A percentile compares a stretch with the other conserved stretches of the same genome.
Conservation (phyloP, 2,888 invertebrate species). For the Merodon equestris region DNA sequence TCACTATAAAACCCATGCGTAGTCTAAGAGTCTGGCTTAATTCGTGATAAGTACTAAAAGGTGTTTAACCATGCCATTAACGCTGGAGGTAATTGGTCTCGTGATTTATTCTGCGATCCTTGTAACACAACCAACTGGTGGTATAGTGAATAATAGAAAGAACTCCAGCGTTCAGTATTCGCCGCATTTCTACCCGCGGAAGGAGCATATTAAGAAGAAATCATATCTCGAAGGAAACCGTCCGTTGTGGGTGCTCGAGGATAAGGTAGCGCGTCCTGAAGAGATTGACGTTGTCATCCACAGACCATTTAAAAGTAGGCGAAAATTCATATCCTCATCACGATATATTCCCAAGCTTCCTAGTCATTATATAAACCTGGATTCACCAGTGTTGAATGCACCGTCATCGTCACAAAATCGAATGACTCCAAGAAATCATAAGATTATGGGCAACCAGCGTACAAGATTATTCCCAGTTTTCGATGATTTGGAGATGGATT, state of each 20-base stretch:
- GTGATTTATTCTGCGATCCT: not conserved
- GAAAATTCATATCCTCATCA: conserved; percentile 13
- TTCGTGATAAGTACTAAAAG: conserved; percentile 13
- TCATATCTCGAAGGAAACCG: conserved; percentile 71
- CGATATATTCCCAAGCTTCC: conserved; percentile 70
- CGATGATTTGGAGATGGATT: conserved; percentile 59
- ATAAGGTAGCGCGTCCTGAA: conserved; percentile 69
- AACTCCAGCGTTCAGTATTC: conserved; percentile 11
- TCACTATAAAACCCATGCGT: conserved; percentile 46
- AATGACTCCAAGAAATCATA: conserved; percentile 40
- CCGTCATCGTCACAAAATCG: not conserved
- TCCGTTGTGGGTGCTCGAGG: conserved; percentile 76
- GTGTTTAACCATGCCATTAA: too few species aligned
- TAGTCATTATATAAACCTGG: conserved; percentile 69
- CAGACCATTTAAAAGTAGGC: conserved; percentile 14
- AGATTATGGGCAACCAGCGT: conserved; percentile 70
- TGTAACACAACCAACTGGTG: conserved; percentile 6
- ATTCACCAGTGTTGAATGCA: conserved; percentile 15
- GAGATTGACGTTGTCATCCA: conserved; percentile 40
- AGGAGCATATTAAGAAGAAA: conserved; percentile 38
- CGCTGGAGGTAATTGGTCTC: too few species aligned
- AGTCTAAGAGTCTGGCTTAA: conserved; percentile 43
- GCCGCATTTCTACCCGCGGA: conserved; percentile 42
- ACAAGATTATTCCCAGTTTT: conserved; percentile 70
- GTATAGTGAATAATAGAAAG: conserved; percentile 40